Evolutionary conservation across 1,140 invertebrate species (phyloP).

Genomic region (Aphelenchoides besseyi): DNA sequence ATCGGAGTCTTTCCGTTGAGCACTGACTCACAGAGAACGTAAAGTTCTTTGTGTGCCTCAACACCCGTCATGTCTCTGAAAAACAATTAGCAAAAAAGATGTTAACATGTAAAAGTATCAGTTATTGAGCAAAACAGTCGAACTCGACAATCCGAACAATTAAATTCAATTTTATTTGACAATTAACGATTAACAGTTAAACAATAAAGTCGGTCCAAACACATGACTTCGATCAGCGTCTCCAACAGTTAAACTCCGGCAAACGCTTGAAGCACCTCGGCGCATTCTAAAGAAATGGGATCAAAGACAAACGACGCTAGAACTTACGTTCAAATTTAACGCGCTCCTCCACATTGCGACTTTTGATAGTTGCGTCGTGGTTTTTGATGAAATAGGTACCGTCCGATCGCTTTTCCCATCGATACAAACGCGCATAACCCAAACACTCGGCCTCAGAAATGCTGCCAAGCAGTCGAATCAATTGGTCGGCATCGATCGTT

Average conservation of each 20-base stretch:
- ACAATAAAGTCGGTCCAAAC: neutral
- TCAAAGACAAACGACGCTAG: neutral
- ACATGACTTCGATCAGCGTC: neutral
- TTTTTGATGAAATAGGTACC: conserved; percentile 47
- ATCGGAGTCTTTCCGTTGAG: neutral
- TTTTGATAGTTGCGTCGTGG: conserved; percentile 52
- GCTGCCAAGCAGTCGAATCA: conserved; percentile 79
- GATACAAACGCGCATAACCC: conserved; percentile 38
- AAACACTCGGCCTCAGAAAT: conserved; percentile 65
- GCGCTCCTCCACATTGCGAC: conserved; percentile 53
- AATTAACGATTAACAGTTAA: neutral
- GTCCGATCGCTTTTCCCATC: conserved; percentile 42
- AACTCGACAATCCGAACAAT: neutral
- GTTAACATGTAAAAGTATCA: neutral
- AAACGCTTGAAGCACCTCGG: conserved; percentile 30
- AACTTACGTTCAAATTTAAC: conserved; percentile 48
- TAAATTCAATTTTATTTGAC: neutral
- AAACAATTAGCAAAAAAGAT: no score
- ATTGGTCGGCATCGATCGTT: conserved; percentile 77
- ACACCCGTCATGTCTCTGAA: no score
- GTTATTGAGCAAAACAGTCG: neutral
- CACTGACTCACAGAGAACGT: neutral
- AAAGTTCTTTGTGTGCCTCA: neutral
- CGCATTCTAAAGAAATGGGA: conserved; percentile 32
- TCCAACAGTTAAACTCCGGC: neutral